Conservation (phyloP, 2,113 vertebrate genomes). For the Hystrix cristata region DNA sequence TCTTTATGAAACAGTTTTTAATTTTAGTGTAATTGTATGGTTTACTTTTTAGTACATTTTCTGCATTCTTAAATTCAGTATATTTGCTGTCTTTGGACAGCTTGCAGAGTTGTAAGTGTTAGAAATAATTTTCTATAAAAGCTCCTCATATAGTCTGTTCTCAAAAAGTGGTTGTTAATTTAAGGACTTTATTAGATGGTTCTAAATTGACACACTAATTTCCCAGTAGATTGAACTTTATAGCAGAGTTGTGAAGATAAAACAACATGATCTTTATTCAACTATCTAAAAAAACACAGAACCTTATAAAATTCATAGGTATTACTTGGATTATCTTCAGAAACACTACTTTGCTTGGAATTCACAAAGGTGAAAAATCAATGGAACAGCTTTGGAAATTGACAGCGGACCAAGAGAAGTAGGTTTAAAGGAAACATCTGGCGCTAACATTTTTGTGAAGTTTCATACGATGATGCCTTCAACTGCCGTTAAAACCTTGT, state of each 20-base stretch:
- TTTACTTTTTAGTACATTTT: constrained; percentile 64
- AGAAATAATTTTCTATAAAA: constrained; percentile 69
- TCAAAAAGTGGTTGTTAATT: constrained; percentile 61
- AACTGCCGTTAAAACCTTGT: not conserved
- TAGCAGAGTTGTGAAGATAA: constrained; percentile 46
- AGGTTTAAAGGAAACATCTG: not conserved
- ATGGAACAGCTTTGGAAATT: not conserved
- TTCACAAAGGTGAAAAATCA: not conserved
- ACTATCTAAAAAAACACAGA: constrained; percentile 15
- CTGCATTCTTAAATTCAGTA: constrained; percentile 41
- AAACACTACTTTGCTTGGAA: constrained; percentile 33
- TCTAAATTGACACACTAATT: constrained; percentile 35
- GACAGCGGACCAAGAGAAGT: not conserved
- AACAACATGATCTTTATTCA: constrained; percentile 10
- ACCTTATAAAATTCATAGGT: constrained; percentile 17
- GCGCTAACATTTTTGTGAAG: not conserved
- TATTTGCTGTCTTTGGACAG: constrained; percentile 66
- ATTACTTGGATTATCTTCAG: constrained; percentile 11
- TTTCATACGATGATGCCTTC: not conserved
- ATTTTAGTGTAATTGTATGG: constrained; percentile 67
- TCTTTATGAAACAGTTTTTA: constrained; percentile 55
- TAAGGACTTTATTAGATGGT: constrained; percentile 38
- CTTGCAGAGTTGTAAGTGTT: constrained; percentile 58
- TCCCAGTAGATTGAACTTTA: constrained; percentile 52
- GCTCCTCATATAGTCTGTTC: not conserved